Evolutionary conservation across 1,140 invertebrate genomes (phyloP).

Genomic region (Ridgeia piscesae): DNA sequence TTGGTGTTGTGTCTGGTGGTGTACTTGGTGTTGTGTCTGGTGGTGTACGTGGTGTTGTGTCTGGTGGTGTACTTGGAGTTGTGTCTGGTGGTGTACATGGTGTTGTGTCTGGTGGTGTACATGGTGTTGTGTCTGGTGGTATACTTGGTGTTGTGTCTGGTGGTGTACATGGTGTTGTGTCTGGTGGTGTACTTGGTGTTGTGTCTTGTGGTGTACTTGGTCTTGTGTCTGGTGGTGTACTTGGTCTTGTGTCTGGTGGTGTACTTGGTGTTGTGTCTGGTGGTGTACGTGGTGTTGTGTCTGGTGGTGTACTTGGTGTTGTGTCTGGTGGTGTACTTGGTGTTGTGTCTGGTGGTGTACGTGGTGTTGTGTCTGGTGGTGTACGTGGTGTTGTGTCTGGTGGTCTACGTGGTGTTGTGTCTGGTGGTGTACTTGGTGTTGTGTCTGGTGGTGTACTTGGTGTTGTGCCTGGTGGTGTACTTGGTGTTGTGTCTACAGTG

Average conservation of each 20-base stretch:
- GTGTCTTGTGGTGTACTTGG: too few species aligned
- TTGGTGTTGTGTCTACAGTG: background rate
- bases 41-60: background rate
- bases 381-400: background rate
- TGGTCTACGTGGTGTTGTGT: too few species aligned
- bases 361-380: background rate
- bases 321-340: background rate
- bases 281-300: background rate
- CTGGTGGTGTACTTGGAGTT: too few species aligned
- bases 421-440: background rate
- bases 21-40: background rate
- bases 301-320: too few species aligned
- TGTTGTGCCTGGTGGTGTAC: background rate
- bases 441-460: too few species aligned
- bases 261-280: background rate
- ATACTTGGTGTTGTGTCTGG: background rate
- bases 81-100: background rate
- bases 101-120: background rate
- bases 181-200: background rate
- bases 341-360: background rate
- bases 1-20: background rate
- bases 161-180: too few species aligned
- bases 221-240: background rate
- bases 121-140: background rate
- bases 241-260: background rate